Evolutionary conservation across 2,888 invertebrate genomes (phyloP).

Genomic region (Kryphioiulus occultus): DNA sequence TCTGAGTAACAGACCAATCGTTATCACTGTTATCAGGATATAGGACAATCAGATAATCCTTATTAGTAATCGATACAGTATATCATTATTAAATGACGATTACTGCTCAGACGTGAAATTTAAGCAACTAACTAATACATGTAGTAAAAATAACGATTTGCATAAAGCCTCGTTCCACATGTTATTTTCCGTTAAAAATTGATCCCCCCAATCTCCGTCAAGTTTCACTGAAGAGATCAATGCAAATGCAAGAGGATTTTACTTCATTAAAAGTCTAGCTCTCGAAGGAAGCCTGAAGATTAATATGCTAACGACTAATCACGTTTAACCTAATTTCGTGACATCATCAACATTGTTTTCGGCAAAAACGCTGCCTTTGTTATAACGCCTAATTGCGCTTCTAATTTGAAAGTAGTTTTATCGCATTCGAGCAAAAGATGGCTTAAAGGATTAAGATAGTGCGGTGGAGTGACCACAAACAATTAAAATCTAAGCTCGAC

Average conservation of each 20-base stretch:
- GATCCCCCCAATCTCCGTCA: background rate
- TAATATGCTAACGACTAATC: slow-evolving; percentile 33
- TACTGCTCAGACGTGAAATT: no score
- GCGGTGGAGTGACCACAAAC: slow-evolving; percentile 40
- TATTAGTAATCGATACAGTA: no score
- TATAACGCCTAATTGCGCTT: slow-evolving; percentile 21
- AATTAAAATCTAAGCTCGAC: slow-evolving; percentile 33
- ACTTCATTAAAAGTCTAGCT: slow-evolving; percentile 27
- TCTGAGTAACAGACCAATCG: no score
- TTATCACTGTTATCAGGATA: no score
- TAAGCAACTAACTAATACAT: background rate
- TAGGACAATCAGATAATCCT: no score
- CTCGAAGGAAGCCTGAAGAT: background rate
- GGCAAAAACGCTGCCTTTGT: slow-evolving; percentile 14
- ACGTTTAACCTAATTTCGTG: slow-evolving; percentile 27
- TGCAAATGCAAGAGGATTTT: background rate
- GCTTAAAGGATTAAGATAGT: slow-evolving; percentile 40
- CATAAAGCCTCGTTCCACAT: no score
- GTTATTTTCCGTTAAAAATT: background rate
- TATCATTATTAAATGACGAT: no score
- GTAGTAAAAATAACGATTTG: no score
- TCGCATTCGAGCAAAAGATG: slow-evolving; percentile 9
- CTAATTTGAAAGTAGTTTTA: slow-evolving; percentile 33
- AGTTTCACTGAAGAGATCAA: background rate
- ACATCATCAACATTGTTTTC: slow-evolving; percentile 24